phyloP scores from a whole-genome alignment of 23 tunicate genomes.

The Styela plicata region DNA sequence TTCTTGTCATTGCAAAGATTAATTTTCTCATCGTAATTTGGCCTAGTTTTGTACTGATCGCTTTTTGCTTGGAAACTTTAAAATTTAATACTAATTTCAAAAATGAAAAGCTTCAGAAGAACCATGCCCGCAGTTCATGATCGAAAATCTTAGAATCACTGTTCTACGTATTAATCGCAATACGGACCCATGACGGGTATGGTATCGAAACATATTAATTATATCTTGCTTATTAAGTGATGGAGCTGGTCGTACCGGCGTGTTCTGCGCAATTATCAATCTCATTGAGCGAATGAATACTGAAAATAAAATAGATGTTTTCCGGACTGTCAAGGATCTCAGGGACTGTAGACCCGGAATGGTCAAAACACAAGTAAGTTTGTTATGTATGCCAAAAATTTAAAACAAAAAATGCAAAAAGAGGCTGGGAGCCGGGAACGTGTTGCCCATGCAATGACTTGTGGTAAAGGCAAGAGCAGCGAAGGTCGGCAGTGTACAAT shows the following conservation, averaged over 20 bases:
- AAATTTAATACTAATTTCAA: no score
- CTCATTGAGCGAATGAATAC: conserved; percentile 21
- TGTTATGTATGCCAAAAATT: no score
- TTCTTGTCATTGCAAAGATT: no score
- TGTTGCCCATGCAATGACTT: not conserved
- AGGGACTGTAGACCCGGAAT: conserved; percentile 42
- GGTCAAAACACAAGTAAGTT: conserved; percentile 33
- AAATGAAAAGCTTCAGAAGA: not conserved
- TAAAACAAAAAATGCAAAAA: not conserved
- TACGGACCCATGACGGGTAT: not conserved
- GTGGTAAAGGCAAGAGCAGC: not conserved
- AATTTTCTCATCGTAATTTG: no score
- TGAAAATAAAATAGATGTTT: conserved; percentile 25
- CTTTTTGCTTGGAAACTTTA: not conserved
- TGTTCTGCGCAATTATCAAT: conserved; percentile 28
- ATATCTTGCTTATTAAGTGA: conserved; percentile 1
- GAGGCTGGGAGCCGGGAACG: no score
- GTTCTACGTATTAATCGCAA: no score
- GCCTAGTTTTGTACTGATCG: no score
- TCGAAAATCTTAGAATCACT: no score
- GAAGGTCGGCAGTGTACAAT: not conserved
- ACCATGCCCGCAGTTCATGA: not conserved
- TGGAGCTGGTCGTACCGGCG: conserved; percentile 39
- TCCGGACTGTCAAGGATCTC: conserved; percentile 37
- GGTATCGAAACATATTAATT: not conserved